Evolutionary conservation across 2,113 vertebrate genomes (phyloP), one percentile per base, ranked within the genome.

Genomic region (Hippoglossus stenolepis): DNA sequence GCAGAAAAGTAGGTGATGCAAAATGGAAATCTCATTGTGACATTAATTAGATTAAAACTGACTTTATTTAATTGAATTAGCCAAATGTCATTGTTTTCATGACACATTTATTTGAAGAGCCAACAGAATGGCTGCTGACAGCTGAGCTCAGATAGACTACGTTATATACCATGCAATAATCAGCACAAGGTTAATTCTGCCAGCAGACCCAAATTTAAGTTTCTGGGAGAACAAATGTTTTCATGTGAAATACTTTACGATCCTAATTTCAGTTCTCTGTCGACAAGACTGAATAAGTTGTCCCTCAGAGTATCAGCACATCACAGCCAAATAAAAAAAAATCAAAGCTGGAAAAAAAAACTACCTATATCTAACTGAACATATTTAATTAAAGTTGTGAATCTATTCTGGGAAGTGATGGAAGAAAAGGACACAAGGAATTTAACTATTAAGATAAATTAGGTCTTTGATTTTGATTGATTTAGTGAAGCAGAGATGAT

Each of bases 401-500:
- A 67, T 57, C 12, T 61, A 38, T 69, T 40, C 23, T 63, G 6
- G 10, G 13, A 28, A n/a, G 2, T 59, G 21, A n/a, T 40, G 3
- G 11, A 5, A 38, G n/a, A 54, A 65, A 74, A 24, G 3, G 24
- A 51, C 1, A 70, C 0, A n/a, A 62, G 35, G 12, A 45, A 77
- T 65, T 82, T 0, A 18, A 28, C 54, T 63, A 31, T 61, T 38
- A 5, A 13, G 4, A 40, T 43, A 74, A 53, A 53, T 53, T 2
- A 53, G 6, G 20, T 53, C 51, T 53, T 53, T 53, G 20, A n/a
- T 49, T 49, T 49, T 13, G 18, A 53, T 75, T 62, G 31, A 72
- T 79, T 72, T 53, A 23, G n/a, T 23, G 23, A 74, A 73, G 23
- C 23, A 73, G 12, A 74, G 10, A 58, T 40, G 13, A 82, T 38